A percentile compares a stretch with the other conserved stretches of the same genome.
These are phyloP conservation scores for Clarias magur DNA, from an alignment of 2,113 vertebrate species.

Conservation along the genomic window DNA sequence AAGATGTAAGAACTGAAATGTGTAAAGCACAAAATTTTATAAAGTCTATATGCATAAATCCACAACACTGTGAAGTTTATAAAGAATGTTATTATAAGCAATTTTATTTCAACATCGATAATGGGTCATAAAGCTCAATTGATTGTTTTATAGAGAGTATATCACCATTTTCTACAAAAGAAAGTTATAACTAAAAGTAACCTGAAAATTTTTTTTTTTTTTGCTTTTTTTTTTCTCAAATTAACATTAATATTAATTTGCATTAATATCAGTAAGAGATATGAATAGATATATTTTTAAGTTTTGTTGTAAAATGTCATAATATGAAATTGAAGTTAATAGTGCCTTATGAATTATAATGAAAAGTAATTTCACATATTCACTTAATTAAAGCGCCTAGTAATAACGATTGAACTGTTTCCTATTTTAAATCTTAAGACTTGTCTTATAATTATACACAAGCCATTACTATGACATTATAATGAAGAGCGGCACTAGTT, in stretches of 20 bases:
- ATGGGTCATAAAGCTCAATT: not conserved
- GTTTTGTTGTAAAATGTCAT: no score
- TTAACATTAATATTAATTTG: no score
- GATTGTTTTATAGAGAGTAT: no score
- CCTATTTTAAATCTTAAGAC: not conserved
- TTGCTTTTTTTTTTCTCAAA: no score
- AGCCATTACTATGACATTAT: not conserved
- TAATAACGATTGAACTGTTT: not conserved
- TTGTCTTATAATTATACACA: not conserved
- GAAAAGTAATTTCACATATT: no score
- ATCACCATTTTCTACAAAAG: not conserved
- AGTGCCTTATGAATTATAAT: not conserved
- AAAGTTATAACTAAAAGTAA: not conserved
- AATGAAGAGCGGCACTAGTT: not conserved
- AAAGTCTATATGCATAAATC: not conserved
- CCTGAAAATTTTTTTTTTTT: not conserved
- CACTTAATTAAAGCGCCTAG: no score
- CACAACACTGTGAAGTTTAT: not conserved
- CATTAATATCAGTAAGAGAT: no score
- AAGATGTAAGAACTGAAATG: not conserved
- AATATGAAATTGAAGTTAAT: not conserved
- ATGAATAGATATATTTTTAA: no score
- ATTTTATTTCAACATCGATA: not conserved
- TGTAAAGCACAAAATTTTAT: not conserved
- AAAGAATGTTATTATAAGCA: not conserved